Evolutionary conservation across 2,797 vertebrate genomes (phyloP).

Genomic region (Liasis olivaceus): DNA sequence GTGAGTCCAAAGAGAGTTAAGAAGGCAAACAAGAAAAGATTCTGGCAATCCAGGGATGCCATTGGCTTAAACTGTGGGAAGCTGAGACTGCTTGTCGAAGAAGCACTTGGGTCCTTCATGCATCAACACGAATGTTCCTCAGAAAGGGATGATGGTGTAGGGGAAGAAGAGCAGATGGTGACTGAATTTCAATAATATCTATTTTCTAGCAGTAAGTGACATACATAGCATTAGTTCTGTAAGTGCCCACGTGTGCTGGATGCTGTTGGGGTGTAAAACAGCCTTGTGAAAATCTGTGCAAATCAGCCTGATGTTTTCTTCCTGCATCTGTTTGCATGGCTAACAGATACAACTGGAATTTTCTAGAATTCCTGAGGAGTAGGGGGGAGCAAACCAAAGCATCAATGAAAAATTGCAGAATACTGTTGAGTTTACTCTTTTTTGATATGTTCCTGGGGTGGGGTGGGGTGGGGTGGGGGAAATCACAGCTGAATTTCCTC

Average conservation of each 20-base stretch:
- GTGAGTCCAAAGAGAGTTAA: not conserved
- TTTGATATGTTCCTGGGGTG: not conserved
- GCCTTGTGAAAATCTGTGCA: not conserved
- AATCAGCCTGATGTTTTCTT: slow-evolving; percentile 12
- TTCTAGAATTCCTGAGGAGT: not conserved
- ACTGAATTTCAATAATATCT: not conserved
- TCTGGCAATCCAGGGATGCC: not conserved
- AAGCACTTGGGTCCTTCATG: not conserved
- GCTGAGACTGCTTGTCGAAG: not conserved
- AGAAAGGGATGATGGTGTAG: not conserved
- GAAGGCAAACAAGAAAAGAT: not conserved
- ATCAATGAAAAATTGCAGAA: not conserved
- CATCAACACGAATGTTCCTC: not conserved
- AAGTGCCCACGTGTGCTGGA: not conserved
- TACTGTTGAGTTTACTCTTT: not conserved
- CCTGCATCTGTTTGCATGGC: not conserved
- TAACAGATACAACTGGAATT: not conserved
- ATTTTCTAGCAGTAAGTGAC: not conserved
- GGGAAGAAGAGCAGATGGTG: not conserved
- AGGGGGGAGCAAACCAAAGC: not conserved
- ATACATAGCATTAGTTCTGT: not conserved
- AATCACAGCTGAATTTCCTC: not conserved
- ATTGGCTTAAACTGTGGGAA: not conserved
- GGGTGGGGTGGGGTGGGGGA: too few species aligned
- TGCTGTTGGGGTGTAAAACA: not conserved